Evolutionary conservation across 2,113 vertebrate species (phyloP).

Genomic region (Passer montanus): DNA sequence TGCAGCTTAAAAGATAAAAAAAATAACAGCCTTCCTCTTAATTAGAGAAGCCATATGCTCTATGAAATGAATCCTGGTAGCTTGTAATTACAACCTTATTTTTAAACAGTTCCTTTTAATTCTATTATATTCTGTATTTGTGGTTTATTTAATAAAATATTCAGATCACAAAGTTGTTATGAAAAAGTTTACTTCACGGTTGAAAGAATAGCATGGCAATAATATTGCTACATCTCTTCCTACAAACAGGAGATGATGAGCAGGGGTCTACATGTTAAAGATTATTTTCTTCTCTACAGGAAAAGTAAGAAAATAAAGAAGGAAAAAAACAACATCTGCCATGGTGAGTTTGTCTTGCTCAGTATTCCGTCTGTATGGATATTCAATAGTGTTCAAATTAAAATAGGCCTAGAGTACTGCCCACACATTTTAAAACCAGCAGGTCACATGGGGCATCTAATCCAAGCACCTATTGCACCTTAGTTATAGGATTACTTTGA

Average conservation of each 20-base stretch:
- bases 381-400: background rate
- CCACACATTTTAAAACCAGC: background rate
- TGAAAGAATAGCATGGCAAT: background rate
- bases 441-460: background rate
- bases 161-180: background rate
- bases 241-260: background rate
- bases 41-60: conserved; percentile 35
- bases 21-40: conserved; percentile 6
- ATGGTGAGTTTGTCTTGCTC: background rate
- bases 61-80: background rate
- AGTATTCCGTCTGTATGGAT: background rate
- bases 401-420: background rate
- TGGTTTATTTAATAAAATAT: conserved; percentile 1
- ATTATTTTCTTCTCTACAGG: background rate
- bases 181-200: background rate
- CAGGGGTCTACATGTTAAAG: background rate
- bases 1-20: conserved; percentile 36
- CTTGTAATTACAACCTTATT: conserved; percentile 23
- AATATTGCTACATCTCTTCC: background rate
- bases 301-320: background rate
- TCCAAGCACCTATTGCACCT: background rate
- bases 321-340: background rate
- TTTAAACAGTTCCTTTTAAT: background rate
- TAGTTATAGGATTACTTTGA: background rate
- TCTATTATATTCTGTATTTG: background rate